Percentiles rank a stretch among this genome's conserved stretches.
These are phyloP conservation scores for Bubo bubo DNA, from an alignment of 2,113 vertebrate species.

Conservation along the genomic window DNA sequence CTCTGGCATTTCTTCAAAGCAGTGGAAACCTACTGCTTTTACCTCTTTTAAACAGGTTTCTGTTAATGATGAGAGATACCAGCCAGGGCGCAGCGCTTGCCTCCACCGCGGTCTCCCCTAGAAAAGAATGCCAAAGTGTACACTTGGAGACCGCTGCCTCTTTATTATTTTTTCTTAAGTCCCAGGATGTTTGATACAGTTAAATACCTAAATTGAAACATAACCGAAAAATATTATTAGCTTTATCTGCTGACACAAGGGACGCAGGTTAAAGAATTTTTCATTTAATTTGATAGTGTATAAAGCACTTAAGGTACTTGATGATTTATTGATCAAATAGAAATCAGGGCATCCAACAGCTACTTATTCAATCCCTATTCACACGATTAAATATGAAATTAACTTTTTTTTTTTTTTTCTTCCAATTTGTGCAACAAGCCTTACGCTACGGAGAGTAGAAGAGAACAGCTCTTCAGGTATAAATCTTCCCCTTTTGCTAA, in stretches of 20 bases:
- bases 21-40: neutral
- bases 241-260: constrained; percentile 73
- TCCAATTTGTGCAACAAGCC: constrained; percentile 52
- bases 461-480: constrained; percentile 46
- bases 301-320: constrained; percentile 80
- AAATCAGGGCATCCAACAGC: constrained; percentile 75
- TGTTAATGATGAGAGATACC: neutral
- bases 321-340: constrained; percentile 84
- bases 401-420: constrained; percentile 11
- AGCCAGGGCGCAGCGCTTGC: neutral
- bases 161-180: constrained; percentile 12
- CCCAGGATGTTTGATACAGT: constrained; percentile 40
- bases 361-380: constrained; percentile 76
- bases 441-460: constrained; percentile 36
- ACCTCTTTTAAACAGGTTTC: neutral
- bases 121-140: neutral
- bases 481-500: constrained; percentile 71
- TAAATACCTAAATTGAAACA: constrained; percentile 70
- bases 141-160: neutral
- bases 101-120: neutral
- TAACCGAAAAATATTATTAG: constrained; percentile 76
- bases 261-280: constrained; percentile 80
- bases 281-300: constrained; percentile 80
- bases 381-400: constrained; percentile 71
- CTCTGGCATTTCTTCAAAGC: neutral